Percentiles rank a stretch among this genome's conserved stretches.
Evolutionary conservation across 1,140 invertebrate species (phyloP).

Genomic region (Drosophila sproati): DNA sequence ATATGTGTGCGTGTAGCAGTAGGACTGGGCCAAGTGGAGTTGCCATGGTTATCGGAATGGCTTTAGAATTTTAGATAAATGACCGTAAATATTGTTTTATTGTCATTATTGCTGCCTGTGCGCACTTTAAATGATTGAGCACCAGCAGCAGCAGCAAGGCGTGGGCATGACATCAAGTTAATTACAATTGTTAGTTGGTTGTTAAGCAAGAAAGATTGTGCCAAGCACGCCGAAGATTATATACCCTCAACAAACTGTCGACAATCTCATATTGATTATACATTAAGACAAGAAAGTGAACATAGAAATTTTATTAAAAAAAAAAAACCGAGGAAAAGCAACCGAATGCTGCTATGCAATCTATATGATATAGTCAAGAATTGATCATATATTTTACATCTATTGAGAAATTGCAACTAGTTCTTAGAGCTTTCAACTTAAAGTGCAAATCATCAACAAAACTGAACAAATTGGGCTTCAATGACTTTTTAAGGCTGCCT

Average conservation of each 20-base stretch:
- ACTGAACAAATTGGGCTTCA: neutral
- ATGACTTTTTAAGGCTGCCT: conserved; percentile 3
- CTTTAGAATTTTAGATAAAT: conserved; percentile 11
- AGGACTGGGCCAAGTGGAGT: conserved; percentile 6
- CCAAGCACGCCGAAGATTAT: neutral
- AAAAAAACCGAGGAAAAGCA: no score
- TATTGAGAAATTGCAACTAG: no score
- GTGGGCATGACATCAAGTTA: neutral
- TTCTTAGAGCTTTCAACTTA: no score
- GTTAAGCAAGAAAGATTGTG: neutral
- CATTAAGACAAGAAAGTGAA: no score
- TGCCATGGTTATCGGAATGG: conserved; percentile 8
- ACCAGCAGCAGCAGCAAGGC: neutral
- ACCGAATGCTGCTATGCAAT: no score
- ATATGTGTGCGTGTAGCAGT: neutral
- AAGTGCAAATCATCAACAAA: no score
- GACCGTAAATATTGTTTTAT: conserved; percentile 1
- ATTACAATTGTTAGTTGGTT: conserved; percentile 1
- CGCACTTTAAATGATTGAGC: conserved; percentile 1
- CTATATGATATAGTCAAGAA: no score
- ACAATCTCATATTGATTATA: no score
- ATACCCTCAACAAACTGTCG: no score
- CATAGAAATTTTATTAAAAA: no score
- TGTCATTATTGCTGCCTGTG: neutral
- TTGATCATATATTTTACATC: no score